Percentiles rank a stretch among this genome's conserved stretches.
Conservation (phyloP, 2,113 vertebrate species). For the Rissa tridactyla region DNA sequence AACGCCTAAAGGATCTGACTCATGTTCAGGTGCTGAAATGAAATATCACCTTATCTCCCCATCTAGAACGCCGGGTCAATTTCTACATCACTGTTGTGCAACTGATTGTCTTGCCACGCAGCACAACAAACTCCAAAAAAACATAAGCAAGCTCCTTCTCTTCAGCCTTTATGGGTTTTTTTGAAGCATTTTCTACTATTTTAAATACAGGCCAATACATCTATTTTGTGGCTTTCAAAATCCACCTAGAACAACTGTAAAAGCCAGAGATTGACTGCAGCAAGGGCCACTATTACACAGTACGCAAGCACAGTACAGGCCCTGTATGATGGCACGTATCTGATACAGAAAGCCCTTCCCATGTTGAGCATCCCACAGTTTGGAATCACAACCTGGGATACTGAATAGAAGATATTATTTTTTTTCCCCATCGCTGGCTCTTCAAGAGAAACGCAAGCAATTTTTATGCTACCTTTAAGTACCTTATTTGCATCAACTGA, state of each 20-base stretch:
- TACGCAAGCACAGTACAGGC: background rate
- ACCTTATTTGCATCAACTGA: background rate
- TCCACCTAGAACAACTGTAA: background rate
- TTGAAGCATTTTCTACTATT: background rate
- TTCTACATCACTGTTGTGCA: background rate
- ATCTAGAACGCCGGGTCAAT: background rate
- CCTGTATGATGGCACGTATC: rapidly evolving
- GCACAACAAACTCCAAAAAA: background rate
- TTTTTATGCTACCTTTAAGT: background rate
- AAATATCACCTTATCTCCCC: background rate
- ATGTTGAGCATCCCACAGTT: background rate
- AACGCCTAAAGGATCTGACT: background rate
- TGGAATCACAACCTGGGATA: background rate
- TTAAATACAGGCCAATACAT: background rate
- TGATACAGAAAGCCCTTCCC: background rate
- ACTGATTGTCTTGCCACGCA: background rate
- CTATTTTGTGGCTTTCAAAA: background rate
- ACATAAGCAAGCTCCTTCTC: background rate
- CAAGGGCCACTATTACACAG: background rate
- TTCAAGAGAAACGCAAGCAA: background rate
- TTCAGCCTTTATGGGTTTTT: background rate
- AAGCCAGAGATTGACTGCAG: background rate
- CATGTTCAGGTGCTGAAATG: background rate
- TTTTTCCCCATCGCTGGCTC: background rate
- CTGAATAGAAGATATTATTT: background rate